phyloP scores from a whole-genome alignment of 2,888 invertebrate species.

The Plagiodera versicolora region DNA sequence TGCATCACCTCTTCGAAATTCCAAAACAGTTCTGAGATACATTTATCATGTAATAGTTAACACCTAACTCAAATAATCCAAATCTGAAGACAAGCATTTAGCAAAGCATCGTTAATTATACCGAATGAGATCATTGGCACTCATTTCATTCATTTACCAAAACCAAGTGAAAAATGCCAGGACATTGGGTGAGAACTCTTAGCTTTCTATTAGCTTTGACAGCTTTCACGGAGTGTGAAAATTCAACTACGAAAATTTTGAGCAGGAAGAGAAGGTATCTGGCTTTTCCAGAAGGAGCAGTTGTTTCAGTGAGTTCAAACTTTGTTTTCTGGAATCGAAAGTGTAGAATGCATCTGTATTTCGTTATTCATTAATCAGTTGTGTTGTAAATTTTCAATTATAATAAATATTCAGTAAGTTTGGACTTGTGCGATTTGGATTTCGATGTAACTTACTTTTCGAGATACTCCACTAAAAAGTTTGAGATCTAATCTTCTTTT shows the following conservation, averaged over 20 bases:
- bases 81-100: background rate
- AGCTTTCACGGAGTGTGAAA: slow-evolving; percentile 17
- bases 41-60: background rate
- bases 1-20: too few species aligned
- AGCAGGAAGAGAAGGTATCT: slow-evolving; percentile 65
- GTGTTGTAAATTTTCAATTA: too few species aligned
- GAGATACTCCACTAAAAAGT: too few species aligned
- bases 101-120: background rate
- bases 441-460: too few species aligned
- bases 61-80: background rate
- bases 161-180: background rate
- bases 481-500: too few species aligned
- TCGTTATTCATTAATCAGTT: too few species aligned
- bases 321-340: too few species aligned
- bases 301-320: slow-evolving; percentile 60
- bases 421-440: too few species aligned
- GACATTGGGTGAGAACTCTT: background rate
- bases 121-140: background rate
- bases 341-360: too few species aligned
- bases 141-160: background rate
- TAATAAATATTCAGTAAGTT: too few species aligned
- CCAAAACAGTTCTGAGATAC: too few species aligned
- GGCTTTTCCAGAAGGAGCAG: slow-evolving; percentile 74
- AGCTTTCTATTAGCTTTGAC: slow-evolving; percentile 15
- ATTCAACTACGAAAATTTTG: slow-evolving; percentile 49